These are phyloP conservation scores for Mylabris phalerata DNA, from an alignment of 1,140 invertebrate species.

Conservation along the genomic window DNA sequence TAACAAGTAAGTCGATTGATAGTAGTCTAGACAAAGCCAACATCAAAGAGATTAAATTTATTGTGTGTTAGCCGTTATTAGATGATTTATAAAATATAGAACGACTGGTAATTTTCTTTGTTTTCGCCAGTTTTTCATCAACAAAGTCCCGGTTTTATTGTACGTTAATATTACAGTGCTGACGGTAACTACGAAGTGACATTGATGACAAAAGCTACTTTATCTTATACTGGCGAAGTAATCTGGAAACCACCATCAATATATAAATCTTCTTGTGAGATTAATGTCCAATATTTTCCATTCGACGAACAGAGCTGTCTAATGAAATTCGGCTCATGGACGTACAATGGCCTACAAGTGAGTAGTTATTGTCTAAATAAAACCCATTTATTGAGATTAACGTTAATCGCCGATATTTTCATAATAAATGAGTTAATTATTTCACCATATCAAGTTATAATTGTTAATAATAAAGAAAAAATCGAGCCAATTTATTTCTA, in stretches of 20 bases:
- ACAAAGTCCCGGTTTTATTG: not conserved
- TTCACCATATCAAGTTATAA: no score
- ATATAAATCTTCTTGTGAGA: constrained; percentile 96
- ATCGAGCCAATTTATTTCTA: no score
- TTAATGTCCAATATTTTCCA: constrained; percentile 93
- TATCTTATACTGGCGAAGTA: constrained; percentile 84
- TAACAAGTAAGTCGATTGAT: constrained; percentile 62
- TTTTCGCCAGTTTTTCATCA: no score
- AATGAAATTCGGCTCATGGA: constrained; percentile 97
- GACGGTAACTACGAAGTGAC: constrained; percentile 98
- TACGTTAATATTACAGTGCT: constrained; percentile 51
- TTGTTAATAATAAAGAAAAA: no score
- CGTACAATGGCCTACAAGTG: constrained; percentile 84
- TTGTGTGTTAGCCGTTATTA: no score
- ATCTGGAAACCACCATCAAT: constrained; percentile 98
- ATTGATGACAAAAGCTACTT: constrained; percentile 91
- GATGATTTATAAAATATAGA: no score
- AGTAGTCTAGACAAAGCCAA: no score
- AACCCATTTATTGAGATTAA: no score
- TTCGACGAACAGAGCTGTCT: constrained; percentile 90
- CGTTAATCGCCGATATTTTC: no score
- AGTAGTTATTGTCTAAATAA: constrained; percentile 18
- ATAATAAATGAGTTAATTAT: no score
- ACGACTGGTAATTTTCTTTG: no score
- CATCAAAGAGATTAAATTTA: no score